Percentiles rank a stretch among this genome's conserved stretches.
Evolutionary conservation across 2,113 vertebrate genomes (phyloP).

Genomic region (Oxygymnocypris stewartii): DNA sequence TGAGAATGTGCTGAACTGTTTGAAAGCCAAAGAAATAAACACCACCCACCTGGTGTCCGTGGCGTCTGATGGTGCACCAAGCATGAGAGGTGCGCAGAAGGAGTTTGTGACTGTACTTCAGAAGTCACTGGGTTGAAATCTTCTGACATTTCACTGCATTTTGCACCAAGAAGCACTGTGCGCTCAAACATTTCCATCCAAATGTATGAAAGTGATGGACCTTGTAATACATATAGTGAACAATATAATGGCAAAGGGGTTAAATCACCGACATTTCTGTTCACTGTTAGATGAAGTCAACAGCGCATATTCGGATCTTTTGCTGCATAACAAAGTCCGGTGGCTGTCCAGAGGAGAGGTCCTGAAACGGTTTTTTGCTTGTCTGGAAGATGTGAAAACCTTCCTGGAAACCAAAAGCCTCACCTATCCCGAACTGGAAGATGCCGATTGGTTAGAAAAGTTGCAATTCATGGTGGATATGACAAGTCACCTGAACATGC

Average conservation of each 20-base stretch:
- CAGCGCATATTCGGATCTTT: conserved; percentile 56
- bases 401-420: conserved; percentile 59
- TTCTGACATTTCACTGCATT: conserved; percentile 57
- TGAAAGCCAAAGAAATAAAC: conserved; percentile 49
- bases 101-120: conserved; percentile 57
- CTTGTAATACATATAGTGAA: conserved; percentile 59
- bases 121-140: conserved; percentile 44
- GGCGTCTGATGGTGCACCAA: conserved; percentile 53
- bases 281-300: conserved; percentile 45
- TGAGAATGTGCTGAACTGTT: conserved; percentile 49
- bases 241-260: conserved; percentile 59
- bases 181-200: conserved; percentile 38
- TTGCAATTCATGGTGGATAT: conserved; percentile 60
- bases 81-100: conserved; percentile 57
- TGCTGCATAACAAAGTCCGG: conserved; percentile 58
- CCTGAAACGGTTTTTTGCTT: conserved; percentile 51
- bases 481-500: conserved; percentile 55
- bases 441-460: conserved; percentile 55
- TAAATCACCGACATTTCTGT: conserved; percentile 55
- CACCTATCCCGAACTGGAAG: conserved; percentile 49
- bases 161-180: conserved; percentile 46
- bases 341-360: conserved; percentile 62
- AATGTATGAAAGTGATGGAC: conserved; percentile 52
- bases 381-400: conserved; percentile 58
- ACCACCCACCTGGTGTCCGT: conserved; percentile 52